Conservation (phyloP, 2,888 invertebrate genomes). For the Lepidocyrtinus sp. region DNA sequence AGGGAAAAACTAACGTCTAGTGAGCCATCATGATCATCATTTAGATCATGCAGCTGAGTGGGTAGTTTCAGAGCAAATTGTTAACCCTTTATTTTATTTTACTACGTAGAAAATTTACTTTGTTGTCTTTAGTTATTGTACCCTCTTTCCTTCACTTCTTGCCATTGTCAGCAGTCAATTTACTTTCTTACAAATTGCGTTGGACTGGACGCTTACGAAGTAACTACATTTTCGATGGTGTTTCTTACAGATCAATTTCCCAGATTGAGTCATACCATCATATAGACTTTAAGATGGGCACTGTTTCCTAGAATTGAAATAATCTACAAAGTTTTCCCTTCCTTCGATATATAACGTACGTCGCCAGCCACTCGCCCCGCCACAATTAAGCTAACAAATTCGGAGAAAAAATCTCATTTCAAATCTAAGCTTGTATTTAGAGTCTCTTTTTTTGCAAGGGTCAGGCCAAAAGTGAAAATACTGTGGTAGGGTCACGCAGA, state of each 20-base stretch:
- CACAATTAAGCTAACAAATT: not conserved
- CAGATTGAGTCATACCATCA: conserved; percentile 7
- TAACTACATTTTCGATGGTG: not conserved
- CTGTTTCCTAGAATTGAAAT: not conserved
- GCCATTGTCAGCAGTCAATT: conserved; percentile 10
- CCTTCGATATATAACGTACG: not conserved
- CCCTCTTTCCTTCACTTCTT: conserved; percentile 12
- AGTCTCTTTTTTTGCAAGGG: not conserved
- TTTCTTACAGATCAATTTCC: not conserved
- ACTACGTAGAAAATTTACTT: not conserved
- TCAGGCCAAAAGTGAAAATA: not conserved
- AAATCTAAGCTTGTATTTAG: no score
- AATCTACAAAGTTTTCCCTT: not conserved
- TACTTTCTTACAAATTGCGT: no score
- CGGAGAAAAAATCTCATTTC: not conserved
- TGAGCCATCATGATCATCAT: conserved; percentile 9
- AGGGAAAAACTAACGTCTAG: not conserved
- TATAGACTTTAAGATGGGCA: not conserved
- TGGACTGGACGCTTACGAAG: not conserved
- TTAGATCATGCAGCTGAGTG: conserved; percentile 9
- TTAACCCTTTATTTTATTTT: conserved; percentile 3
- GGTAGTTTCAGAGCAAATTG: conserved; percentile 10
- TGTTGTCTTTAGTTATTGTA: conserved; percentile 3
- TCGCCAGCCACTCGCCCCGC: not conserved
- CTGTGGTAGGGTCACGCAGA: no score